These are phyloP conservation scores for Cotesia chilonis DNA, from an alignment of 1,140 invertebrate genomes.

Conservation along the genomic window DNA sequence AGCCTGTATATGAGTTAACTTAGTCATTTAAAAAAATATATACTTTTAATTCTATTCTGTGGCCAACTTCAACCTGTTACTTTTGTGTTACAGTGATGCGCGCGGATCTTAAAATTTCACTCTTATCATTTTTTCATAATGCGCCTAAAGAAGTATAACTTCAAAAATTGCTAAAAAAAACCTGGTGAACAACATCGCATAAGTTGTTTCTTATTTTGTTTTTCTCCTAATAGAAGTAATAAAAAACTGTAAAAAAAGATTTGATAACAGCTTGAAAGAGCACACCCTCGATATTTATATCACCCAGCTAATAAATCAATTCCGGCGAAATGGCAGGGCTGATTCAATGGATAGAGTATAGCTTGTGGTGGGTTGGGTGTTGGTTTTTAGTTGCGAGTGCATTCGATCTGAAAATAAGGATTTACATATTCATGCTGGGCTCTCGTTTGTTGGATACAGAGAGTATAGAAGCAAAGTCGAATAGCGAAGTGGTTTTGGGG, in stretches of 20 bases:
- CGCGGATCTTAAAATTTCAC: too few relatives aligned
- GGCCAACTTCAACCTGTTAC: too few relatives aligned
- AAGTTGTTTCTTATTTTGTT: too few relatives aligned
- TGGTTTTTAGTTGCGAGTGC: conserved; percentile 65
- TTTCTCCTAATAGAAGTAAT: too few relatives aligned
- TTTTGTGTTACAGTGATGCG: too few relatives aligned
- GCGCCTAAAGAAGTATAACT: too few relatives aligned
- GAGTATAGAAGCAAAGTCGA: conserved; percentile 41
- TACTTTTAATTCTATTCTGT: too few relatives aligned
- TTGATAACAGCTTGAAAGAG: conserved; percentile 10
- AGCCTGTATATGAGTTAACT: too few relatives aligned
- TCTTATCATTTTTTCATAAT: too few relatives aligned
- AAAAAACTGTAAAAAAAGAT: neutral
- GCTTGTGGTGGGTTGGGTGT: conserved; percentile 41
- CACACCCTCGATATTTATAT: conserved; percentile 33
- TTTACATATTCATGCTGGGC: conserved; percentile 66
- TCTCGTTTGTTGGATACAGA: conserved; percentile 51
- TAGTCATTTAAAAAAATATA: too few relatives aligned
- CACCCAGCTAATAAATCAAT: conserved; percentile 63
- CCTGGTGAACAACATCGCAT: too few relatives aligned
- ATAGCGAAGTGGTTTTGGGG: conserved; percentile 15
- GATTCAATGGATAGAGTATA: neutral
- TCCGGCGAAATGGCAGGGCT: conserved; percentile 50
- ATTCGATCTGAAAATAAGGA: conserved; percentile 66
- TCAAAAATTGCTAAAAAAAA: too few relatives aligned